Conservation (phyloP, 2,797 vertebrate species). For the Etheostoma nigrum region DNA sequence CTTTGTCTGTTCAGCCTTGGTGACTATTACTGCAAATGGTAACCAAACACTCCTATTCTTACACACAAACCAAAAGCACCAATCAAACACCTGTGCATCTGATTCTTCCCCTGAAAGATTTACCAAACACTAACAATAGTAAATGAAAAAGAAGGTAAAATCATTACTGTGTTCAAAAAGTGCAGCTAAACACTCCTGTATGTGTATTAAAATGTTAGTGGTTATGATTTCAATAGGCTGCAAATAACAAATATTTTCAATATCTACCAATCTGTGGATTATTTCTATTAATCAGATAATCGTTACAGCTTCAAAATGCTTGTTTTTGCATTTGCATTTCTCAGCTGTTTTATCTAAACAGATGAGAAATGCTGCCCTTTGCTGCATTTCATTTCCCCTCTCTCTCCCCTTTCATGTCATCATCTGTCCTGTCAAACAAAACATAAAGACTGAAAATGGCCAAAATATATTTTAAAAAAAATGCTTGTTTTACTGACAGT, state of each 20-base stretch:
- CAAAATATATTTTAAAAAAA: neutral
- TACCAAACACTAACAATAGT: neutral
- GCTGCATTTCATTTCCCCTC: no score
- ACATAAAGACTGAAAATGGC: no score
- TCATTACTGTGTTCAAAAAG: neutral
- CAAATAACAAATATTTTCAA: neutral
- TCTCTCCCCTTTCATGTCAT: no score
- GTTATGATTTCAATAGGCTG: neutral
- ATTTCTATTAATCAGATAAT: neutral
- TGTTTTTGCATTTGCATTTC: no score
- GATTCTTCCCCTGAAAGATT: neutral
- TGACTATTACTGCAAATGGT: slow-evolving; percentile 24
- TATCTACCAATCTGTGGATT: slow-evolving; percentile 5
- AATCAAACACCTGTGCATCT: neutral
- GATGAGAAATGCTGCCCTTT: no score
- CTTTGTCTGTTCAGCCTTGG: slow-evolving; percentile 42
- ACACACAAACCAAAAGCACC: slow-evolving; percentile 27
- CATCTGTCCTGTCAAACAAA: no score
- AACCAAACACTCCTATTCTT: slow-evolving; percentile 17
- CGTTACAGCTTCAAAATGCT: neutral
- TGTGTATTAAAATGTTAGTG: no score
- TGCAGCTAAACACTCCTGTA: no score
- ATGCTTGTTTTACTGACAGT: neutral
- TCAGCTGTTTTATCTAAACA: no score
- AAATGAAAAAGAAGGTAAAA: neutral